Percentiles rank a stretch among this genome's conserved stretches.
phyloP scores from a whole-genome alignment of 1,140 invertebrate genomes.

The Drosophila sulfurigaster region DNA sequence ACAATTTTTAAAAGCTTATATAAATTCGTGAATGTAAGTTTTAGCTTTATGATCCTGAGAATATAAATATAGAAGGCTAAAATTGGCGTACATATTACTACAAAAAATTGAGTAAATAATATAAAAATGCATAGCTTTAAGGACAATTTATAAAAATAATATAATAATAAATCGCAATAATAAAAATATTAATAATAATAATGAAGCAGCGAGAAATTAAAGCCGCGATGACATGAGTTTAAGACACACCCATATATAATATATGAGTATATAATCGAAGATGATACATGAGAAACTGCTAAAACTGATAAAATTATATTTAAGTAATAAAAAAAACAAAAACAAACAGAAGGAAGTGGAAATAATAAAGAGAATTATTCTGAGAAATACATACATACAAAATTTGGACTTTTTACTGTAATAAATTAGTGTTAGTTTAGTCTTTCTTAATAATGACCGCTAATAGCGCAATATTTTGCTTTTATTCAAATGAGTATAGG shows the following conservation, averaged over 20 bases:
- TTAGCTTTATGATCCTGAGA: constrained; percentile 39
- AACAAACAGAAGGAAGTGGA: constrained; percentile 69
- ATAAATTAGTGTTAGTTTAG: too few relatives aligned
- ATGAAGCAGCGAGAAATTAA: constrained; percentile 40
- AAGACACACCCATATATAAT: constrained; percentile 65
- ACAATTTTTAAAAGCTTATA: constrained; percentile 21
- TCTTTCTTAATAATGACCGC: too few relatives aligned
- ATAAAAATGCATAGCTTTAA: constrained; percentile 66
- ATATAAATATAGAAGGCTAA: constrained; percentile 25
- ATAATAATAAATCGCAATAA: constrained; percentile 4
- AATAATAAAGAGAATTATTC: constrained; percentile 83
- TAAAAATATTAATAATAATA: constrained; percentile 21
- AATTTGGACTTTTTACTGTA: constrained; percentile 8
- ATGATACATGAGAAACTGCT: constrained; percentile 72
- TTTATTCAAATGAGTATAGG: background rate
- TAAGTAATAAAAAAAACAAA: constrained; percentile 66
- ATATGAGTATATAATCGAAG: constrained; percentile 32
- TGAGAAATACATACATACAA: constrained; percentile 65
- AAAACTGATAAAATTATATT: constrained; percentile 75
- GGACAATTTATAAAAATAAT: constrained; percentile 51
- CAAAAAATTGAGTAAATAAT: constrained; percentile 32
- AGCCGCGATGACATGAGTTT: constrained; percentile 65
- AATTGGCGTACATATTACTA: constrained; percentile 17
- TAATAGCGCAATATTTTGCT: too few relatives aligned
- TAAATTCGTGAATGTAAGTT: constrained; percentile 13